Base-by-base conservation (phyloP, 2,113 vertebrate genomes). In the Haemorhous mexicanus region DNA sequence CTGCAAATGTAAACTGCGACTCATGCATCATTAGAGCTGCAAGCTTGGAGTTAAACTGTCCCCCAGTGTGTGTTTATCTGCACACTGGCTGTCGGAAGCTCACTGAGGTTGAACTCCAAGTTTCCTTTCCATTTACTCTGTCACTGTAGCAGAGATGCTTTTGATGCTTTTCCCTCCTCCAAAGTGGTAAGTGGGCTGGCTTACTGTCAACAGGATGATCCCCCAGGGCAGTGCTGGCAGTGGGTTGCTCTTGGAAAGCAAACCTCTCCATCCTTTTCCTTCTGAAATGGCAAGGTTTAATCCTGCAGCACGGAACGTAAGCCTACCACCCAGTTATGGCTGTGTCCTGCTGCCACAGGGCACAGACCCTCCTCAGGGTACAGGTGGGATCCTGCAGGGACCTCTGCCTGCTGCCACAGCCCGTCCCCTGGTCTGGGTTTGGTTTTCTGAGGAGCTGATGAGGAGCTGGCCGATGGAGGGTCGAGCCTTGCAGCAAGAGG, bases 81-180 rank as follows among this genome's bases (percentile, higher is more conserved):
- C 47, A 72, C 28, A 7, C 33, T 85, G 76, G 49, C 93, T 91
- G 68, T 63, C 0, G 3, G 88, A 61, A 90, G 66, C 83, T 94
- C 76, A 61, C 83, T 56, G 92, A 90, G 80, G 44, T 92, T 92
- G 85, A 94, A 85, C 85, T 93, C 90, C 73, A 81, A 67, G 56
- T 95, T 92, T 84, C 61, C 39, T 82, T 95, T 87, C 68, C 52
- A 89, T 81, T 96, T 94, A 37, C 79, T 92, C 61, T 95, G 85
- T 89, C 3, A 2, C 61, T 70, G 33, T 67, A 83, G 75, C 82
- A 70, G 68, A 84, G 79, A 77, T 83, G 76, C 61, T 92, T 72
- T 49, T 83, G 82, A 74, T 87, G 64, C 52, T 84, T 82, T 90
- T 89, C 35, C 22, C 23, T 85, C 55, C 67, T 85, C 72, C 12